A percentile compares a stretch with the other conserved stretches of the same genome.
Conservation (phyloP, 1,140 invertebrate species). For the Olivierus martensii region DNA sequence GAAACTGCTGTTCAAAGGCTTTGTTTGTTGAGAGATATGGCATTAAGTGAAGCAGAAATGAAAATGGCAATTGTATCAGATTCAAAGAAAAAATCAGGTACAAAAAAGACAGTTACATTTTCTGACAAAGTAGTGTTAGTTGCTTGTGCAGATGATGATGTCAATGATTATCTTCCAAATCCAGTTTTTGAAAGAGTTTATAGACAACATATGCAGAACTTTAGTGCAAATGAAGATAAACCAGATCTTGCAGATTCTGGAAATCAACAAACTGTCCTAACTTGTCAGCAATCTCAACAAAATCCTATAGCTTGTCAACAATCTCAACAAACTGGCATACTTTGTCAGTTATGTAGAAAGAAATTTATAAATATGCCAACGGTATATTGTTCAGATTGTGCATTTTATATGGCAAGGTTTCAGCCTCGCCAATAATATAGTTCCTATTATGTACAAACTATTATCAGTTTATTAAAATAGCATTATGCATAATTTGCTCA, state of each 20-base stretch:
- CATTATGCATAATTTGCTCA: too few relatives aligned
- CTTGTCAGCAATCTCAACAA: neutral
- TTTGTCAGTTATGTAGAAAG: conserved; percentile 71
- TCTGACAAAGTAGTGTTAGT: conserved; percentile 84
- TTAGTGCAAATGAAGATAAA: conserved; percentile 22
- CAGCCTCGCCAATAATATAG: too few relatives aligned
- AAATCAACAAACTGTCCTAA: neutral
- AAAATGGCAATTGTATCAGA: conserved; percentile 4
- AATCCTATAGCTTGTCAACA: neutral
- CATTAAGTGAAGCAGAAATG: neutral
- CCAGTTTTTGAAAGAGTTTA: conserved; percentile 69
- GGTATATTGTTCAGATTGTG: conserved; percentile 73
- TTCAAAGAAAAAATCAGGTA: conserved; percentile 21
- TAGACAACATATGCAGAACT: conserved; percentile 46
- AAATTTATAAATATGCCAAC: conserved; percentile 55
- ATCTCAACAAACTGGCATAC: conserved; percentile 22
- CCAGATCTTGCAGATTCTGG: conserved; percentile 28
- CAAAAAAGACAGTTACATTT: conserved; percentile 86
- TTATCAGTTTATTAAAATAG: too few relatives aligned
- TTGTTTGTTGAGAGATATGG: conserved; percentile 7
- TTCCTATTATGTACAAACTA: too few relatives aligned
- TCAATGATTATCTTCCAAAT: conserved; percentile 77
- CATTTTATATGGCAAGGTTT: conserved; percentile 80
- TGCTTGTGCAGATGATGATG: conserved; percentile 70
- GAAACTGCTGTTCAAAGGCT: conserved; percentile 23